Conservation (phyloP, 2,888 invertebrate genomes). For the Acleris cristana region DNA sequence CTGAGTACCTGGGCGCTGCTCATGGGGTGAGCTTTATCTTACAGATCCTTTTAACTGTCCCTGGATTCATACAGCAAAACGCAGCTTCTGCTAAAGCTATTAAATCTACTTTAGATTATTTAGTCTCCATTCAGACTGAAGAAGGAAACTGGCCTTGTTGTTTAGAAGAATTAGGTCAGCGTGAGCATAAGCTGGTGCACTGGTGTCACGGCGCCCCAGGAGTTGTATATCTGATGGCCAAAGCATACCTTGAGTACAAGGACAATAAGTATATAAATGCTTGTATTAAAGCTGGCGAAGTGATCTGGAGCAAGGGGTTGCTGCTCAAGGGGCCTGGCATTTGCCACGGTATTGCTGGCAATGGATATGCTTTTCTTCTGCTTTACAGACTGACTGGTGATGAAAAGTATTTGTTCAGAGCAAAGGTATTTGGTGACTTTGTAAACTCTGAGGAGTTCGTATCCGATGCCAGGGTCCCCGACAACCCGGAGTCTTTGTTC, state of each 20-base stretch:
- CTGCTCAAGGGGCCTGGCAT: conserved; percentile 94
- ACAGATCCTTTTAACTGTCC: conserved; percentile 81
- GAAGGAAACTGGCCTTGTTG: conserved; percentile 91
- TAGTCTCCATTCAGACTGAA: conserved; percentile 86
- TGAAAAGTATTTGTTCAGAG: conserved; percentile 88
- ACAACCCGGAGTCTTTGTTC: conserved; percentile 92
- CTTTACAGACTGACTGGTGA: conserved; percentile 90
- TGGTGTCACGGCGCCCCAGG: conserved; percentile 97
- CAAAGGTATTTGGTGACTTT: conserved; percentile 90
- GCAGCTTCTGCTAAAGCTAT: conserved; percentile 83
- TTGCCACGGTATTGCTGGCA: conserved; percentile 94
- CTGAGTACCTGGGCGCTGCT: conserved; percentile 90
- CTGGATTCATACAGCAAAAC: conserved; percentile 82
- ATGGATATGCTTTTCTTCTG: conserved; percentile 91
- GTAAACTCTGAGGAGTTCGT: conserved; percentile 87
- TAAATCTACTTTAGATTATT: conserved; percentile 86
- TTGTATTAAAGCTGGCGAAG: conserved; percentile 87
- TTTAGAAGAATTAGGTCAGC: conserved; percentile 86
- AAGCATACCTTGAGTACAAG: conserved; percentile 89
- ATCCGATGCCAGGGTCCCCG: conserved; percentile 88
- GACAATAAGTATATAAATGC: conserved; percentile 89
- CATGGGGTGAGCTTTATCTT: conserved; percentile 82
- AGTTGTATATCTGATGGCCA: conserved; percentile 90
- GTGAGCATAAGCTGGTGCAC: conserved; percentile 89
- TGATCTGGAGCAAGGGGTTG: conserved; percentile 93